Percentiles rank a stretch among this genome's conserved stretches.
phyloP scores from a whole-genome alignment of 2,888 invertebrate genomes.

The Netelia virgata region DNA sequence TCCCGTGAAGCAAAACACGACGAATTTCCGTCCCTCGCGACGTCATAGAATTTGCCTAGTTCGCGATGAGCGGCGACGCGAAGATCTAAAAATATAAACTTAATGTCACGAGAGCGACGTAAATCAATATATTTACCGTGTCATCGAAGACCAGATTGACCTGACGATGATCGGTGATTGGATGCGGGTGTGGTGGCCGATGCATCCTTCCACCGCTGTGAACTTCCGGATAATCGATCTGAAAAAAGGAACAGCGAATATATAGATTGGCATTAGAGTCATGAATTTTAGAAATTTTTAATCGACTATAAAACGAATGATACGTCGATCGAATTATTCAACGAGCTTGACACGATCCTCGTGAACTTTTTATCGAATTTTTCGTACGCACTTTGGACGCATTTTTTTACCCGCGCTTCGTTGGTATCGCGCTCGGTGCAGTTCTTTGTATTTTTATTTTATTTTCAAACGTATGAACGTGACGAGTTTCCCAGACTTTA shows the following conservation, averaged over 20 bases:
- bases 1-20: neutral
- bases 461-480: no score
- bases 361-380: no score
- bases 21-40: neutral
- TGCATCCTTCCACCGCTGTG: conserved; percentile 85
- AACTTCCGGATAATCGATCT: conserved; percentile 90
- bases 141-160: conserved; percentile 86
- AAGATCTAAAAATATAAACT: neutral
- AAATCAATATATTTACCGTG: conserved; percentile 81
- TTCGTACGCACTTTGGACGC: no score
- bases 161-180: conserved; percentile 84
- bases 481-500: no score
- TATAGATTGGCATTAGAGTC: neutral
- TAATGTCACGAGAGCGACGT: conserved; percentile 18
- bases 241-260: conserved; percentile 34
- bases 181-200: conserved; percentile 84
- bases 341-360: no score
- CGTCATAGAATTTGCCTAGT: neutral
- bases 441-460: no score
- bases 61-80: neutral
- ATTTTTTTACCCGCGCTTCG: no score
- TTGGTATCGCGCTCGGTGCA: no score
- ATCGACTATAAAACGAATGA: neutral
- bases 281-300: neutral
- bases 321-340: no score